Percentiles rank a stretch among this genome's conserved stretches.
Conservation (phyloP, 2,113 vertebrate genomes). For the Etheostoma cragini region DNA sequence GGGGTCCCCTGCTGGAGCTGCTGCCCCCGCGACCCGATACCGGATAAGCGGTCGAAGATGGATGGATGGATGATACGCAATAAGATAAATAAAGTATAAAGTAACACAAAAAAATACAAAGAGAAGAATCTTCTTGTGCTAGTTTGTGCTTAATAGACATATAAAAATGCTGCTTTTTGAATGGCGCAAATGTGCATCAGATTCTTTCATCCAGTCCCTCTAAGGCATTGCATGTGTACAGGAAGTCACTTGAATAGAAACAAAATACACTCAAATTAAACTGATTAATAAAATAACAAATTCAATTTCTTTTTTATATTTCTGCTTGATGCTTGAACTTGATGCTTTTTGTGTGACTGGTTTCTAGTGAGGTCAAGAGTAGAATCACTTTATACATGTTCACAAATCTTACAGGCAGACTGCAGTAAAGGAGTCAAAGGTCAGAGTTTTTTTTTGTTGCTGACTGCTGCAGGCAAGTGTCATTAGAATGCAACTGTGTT, state of each 20-base stretch:
- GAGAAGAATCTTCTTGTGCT: not conserved
- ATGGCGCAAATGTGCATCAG: slow-evolving; percentile 2
- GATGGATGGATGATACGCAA: not conserved
- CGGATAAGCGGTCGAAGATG: too few species aligned
- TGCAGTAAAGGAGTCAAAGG: slow-evolving; percentile 32
- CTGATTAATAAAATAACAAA: not conserved
- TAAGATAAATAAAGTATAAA: not conserved
- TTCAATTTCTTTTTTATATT: not conserved
- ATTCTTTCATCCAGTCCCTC: not conserved
- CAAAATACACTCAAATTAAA: not conserved
- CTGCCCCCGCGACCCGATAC: too few species aligned
- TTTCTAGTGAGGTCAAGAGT: not conserved
- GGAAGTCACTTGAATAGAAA: not conserved
- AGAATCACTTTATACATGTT: not conserved
- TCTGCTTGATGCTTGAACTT: not conserved
- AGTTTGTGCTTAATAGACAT: not conserved
- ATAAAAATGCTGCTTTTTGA: not conserved
- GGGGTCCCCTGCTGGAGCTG: too few species aligned
- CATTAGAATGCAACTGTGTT: not conserved
- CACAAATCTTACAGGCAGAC: not conserved
- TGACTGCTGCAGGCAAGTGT: slow-evolving; percentile 26
- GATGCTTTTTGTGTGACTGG: not conserved
- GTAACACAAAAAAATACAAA: not conserved
- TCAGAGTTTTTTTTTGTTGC: slow-evolving; percentile 21
- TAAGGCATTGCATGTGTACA: not conserved